Base-by-base conservation (phyloP, 1,140 invertebrate genomes). In the Leptoteleia sp. region DNA sequence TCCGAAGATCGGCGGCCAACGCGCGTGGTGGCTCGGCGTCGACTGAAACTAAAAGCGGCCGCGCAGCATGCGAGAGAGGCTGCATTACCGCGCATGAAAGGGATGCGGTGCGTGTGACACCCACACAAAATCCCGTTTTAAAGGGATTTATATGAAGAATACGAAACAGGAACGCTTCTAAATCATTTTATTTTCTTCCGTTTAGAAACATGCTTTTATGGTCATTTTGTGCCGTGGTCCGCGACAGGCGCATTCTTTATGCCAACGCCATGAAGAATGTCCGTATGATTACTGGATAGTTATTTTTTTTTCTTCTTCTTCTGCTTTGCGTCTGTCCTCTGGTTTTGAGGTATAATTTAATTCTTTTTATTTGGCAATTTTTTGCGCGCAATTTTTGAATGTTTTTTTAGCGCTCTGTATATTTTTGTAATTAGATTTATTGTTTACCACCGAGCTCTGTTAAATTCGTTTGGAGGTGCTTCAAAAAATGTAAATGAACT, bases 1-100 rank as follows among this genome's bases (percentile, higher is more conserved):
- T 17, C 15, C 38, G 11, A 54, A 43, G n/a, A 31, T 71, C 17
- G 54, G 48, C 68, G 55, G 62, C 68, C 76, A 72, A 71, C 61
- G 47, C 76, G 67, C 68, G 67, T 64, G 62, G 45, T 68, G 76
- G 76, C 76, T 78, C 76, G 76, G 76, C 67, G 76, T 72, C 67
- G 76, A 78, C 76, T 78, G 68, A 78, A 70, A 70, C 73, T 57
- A 62, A 72, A 71, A 67, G 52, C 61, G 42, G 61, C 55, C 54
- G 75, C 75, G 75, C 75, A 71, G 22, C 61, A 54, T 37, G 72
- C 54, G 45, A 62, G 73, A 61, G 57, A 75, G 54, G 57, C 73
- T 76, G 73, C 64, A 65, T 70, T 64, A 57, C 73, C 73, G 73
- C 76, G 67, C 61, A 72, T 62, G 67, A 78, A 71, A 78, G 67